Percentiles rank a stretch among this genome's conserved stretches.
Conservation (phyloP, 1,140 invertebrate species). For the Sinella curviseta region DNA sequence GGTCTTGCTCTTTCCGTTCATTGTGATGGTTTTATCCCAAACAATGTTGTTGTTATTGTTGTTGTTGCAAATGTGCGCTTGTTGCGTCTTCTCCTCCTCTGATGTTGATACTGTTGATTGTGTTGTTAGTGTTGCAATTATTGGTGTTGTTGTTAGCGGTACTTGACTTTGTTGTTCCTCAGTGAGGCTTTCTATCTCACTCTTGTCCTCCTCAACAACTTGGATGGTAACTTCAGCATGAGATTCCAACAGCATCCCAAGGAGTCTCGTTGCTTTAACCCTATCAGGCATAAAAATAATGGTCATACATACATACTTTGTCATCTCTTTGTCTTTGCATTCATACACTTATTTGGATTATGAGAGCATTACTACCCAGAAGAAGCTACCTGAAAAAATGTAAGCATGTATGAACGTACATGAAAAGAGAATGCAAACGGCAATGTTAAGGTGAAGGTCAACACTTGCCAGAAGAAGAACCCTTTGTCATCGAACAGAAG, state of each 20-base stretch:
- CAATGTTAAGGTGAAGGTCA: too few relatives aligned
- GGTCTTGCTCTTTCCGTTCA: background rate
- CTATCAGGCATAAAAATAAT: background rate
- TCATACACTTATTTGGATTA: too few relatives aligned
- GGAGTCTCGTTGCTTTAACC: background rate
- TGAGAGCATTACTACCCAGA: too few relatives aligned
- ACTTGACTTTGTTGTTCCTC: constrained; percentile 11
- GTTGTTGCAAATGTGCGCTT: background rate
- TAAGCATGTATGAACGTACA: too few relatives aligned
- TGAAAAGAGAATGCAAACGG: too few relatives aligned
- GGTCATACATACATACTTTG: too few relatives aligned
- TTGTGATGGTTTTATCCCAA: background rate
- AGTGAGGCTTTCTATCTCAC: background rate
- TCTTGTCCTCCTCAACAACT: constrained; percentile 16
- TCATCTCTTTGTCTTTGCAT: too few relatives aligned
- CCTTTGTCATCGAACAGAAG: too few relatives aligned
- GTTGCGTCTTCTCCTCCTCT: background rate
- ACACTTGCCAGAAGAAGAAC: too few relatives aligned
- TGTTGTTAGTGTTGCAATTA: background rate
- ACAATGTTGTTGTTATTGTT: background rate
- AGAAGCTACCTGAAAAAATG: too few relatives aligned
- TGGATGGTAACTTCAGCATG: constrained; percentile 16
- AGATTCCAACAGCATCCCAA: constrained; percentile 24
- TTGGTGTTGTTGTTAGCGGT: background rate
- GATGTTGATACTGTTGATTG: background rate